Evolutionary conservation across 2,113 vertebrate species (phyloP), one percentile per base, ranked within the genome.

Genomic region (Chaetodon trifascialis): DNA sequence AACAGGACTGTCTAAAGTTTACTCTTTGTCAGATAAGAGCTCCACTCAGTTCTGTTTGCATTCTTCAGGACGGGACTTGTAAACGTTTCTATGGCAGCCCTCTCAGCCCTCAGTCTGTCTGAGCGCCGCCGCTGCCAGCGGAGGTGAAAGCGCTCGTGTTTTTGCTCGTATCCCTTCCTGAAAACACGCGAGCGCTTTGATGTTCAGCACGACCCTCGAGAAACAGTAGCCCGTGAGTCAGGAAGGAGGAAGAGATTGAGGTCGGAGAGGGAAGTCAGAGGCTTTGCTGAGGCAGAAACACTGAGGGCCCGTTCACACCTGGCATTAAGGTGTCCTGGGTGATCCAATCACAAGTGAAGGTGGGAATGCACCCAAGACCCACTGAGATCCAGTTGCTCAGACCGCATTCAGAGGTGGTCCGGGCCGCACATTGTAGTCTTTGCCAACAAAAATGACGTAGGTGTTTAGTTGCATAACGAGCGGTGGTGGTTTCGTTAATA

Each of bases 51-150:
- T 81, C 11, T 92, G 91, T 92, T 94, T 93, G 88, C 87, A 90
- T 94, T 93, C 88, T 88, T 93, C 90, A 92, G 84, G 90, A 92
- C 51, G 71, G 85, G 83, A 92, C 93, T 72, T 89, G 91, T 93
- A 94, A 93, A 91, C 65, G 90, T 94, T 86, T 87, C 91, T 74
- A 91, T 91, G 88, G 88, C 73, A 87, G 79, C 84, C 47, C 58
- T 8, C 67, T 56, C 74, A 7, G 68, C 66, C 68, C 60, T 72
- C 56, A 0, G 74, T 76, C 69, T 76, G 77, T 86, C 71, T 83
- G 66, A 74, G 79, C 54, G 71, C 73, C 8, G 59, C 62, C 69
- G 78, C 73, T 55, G 38, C 15, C 63, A 42, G 59, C 56, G 79
- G 75, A 90, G 81, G 87, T 86, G 87, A 84, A 83, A 68, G 83